A percentile compares a stretch with the other conserved stretches of the same genome.
Evolutionary conservation across 2,113 vertebrate species (phyloP).

Genomic region (Hylia prasina): DNA sequence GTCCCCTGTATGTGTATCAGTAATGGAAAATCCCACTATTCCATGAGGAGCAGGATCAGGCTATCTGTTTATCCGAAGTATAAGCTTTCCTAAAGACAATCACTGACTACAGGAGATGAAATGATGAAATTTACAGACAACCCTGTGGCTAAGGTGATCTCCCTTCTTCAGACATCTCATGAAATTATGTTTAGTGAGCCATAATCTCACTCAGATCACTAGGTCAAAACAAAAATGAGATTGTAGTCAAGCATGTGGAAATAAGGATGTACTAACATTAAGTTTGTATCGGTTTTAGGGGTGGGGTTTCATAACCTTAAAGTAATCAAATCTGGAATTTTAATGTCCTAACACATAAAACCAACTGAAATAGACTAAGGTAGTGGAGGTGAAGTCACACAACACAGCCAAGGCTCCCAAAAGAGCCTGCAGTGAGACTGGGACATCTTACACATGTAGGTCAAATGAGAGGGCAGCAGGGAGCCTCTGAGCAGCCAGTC

Average conservation of each 20-base stretch:
- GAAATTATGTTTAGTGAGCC: background rate
- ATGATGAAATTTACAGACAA: background rate
- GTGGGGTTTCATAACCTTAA: background rate
- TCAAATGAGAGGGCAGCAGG: background rate
- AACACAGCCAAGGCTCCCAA: background rate
- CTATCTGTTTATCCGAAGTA: background rate
- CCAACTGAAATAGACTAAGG: background rate
- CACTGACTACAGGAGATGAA: background rate
- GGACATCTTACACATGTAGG: background rate
- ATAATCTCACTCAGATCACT: background rate
- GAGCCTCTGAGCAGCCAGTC: background rate
- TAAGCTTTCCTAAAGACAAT: background rate
- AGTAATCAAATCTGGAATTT: background rate
- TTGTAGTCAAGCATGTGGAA: background rate
- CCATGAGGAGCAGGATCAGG: background rate
- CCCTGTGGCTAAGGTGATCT: background rate
- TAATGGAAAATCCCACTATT: conserved; percentile 5
- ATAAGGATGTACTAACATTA: background rate
- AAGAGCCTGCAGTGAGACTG: background rate
- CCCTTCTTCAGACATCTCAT: background rate
- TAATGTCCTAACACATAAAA: background rate
- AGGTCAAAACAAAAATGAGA: background rate
- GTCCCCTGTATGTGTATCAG: background rate
- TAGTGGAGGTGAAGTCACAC: background rate
- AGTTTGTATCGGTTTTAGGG: background rate